phyloP scores from a whole-genome alignment of 2,888 invertebrate genomes.

The Tetropium fuscum region DNA sequence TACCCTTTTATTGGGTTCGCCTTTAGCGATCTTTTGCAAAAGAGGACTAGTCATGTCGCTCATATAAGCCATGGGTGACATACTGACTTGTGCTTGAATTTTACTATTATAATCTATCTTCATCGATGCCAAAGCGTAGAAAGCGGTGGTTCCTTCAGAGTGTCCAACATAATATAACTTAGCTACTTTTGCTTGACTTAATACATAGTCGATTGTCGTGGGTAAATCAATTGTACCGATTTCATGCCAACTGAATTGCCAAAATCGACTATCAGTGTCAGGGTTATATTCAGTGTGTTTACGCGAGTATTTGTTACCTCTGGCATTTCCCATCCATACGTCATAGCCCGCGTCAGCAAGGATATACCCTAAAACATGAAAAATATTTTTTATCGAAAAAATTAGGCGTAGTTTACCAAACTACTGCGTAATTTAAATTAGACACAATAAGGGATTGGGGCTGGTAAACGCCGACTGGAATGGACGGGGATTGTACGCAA shows the following conservation, averaged over 20 bases:
- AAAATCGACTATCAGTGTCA: constrained; percentile 58
- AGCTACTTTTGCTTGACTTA: constrained; percentile 69
- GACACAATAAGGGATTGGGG: too few species aligned
- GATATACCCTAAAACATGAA: constrained; percentile 47
- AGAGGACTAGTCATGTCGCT: constrained; percentile 66
- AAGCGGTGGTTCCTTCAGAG: constrained; percentile 80
- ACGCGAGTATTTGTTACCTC: constrained; percentile 50
- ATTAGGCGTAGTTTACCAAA: too few species aligned
- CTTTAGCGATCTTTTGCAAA: too few species aligned
- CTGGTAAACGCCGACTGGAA: too few species aligned
- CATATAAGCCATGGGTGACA: constrained; percentile 79
- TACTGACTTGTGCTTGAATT: constrained; percentile 74
- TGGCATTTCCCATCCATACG: constrained; percentile 55
- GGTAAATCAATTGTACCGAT: constrained; percentile 86
- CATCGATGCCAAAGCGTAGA: constrained; percentile 75
- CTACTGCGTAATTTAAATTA: too few species aligned
- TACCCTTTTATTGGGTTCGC: too few species aligned
- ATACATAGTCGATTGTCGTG: constrained; percentile 81
- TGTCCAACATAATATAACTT: constrained; percentile 84
- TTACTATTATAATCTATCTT: constrained; percentile 77
- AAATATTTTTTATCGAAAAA: too few species aligned
- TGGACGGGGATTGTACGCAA: too few species aligned
- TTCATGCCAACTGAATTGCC: constrained; percentile 80
- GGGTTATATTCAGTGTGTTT: constrained; percentile 48
- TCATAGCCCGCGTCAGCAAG: constrained; percentile 57